Evolutionary conservation across 2,888 invertebrate genomes (phyloP).

Genomic region (Drosophila ochracea): DNA sequence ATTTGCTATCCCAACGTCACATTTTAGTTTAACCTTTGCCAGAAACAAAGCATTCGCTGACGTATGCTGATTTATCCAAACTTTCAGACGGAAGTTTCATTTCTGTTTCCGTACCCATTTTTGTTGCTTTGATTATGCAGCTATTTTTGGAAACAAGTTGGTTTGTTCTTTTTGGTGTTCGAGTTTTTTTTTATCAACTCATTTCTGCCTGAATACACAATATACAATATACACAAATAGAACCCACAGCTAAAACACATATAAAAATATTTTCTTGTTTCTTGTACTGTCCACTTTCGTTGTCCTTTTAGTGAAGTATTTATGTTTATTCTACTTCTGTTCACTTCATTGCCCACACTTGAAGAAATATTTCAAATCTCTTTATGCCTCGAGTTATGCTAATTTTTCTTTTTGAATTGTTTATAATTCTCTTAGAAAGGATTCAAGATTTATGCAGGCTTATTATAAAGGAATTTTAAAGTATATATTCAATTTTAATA

Average conservation of each 20-base stretch:
- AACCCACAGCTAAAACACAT: conserved; percentile 43
- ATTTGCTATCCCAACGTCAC: not conserved
- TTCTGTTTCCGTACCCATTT: conserved; percentile 32
- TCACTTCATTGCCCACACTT: conserved; percentile 32
- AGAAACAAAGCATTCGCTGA: conserved; percentile 36
- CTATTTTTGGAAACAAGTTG: conserved; percentile 21
- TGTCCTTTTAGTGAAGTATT: conserved; percentile 33
- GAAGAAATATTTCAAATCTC: conserved; percentile 20
- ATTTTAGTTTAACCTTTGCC: not conserved
- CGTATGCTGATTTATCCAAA: conserved; percentile 18
- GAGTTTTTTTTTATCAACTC: conserved; percentile 56
- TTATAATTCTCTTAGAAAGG: conserved; percentile 8
- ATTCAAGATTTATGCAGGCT: not conserved
- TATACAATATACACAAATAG: conserved; percentile 17
- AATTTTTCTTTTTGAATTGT: conserved; percentile 48
- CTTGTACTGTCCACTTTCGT: conserved; percentile 23
- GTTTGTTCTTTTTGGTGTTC: conserved; percentile 19
- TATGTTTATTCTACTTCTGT: conserved; percentile 25
- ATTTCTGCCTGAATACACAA: conserved; percentile 68
- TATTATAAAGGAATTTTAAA: not conserved
- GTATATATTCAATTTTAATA: not conserved
- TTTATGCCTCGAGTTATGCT: conserved; percentile 52
- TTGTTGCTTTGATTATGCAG: conserved; percentile 35
- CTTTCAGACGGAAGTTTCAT: conserved; percentile 14
- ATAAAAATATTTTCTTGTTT: conserved; percentile 11